phyloP scores from a whole-genome alignment of 2,797 vertebrate species.

The Sebastes wilsoni region DNA sequence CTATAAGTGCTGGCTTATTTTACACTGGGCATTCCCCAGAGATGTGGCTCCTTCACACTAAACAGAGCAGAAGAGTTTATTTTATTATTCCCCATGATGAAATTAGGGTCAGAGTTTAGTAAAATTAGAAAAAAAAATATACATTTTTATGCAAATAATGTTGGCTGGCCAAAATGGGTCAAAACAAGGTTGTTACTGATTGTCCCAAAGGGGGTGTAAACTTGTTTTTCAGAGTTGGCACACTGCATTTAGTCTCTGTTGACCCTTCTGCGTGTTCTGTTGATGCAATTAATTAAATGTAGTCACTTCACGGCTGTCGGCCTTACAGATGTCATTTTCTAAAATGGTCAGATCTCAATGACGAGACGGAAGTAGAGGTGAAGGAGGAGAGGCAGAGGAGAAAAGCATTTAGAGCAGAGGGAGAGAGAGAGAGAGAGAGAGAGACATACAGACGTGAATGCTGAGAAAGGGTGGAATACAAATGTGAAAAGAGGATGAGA shows the following conservation, averaged over 20 bases:
- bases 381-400: neutral
- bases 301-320: neutral
- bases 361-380: neutral
- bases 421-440: neutral
- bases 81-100: conserved; percentile 2
- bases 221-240: neutral
- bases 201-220: neutral
- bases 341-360: neutral
- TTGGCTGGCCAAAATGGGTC: neutral
- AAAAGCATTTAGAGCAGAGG: neutral
- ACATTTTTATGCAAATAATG: neutral
- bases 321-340: neutral
- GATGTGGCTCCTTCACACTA: neutral
- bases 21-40: neutral
- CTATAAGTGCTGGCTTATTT: neutral
- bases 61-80: neutral
- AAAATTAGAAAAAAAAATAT: conserved; percentile 8
- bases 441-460: neutral
- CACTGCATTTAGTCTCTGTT: neutral
- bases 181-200: conserved; percentile 1
- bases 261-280: neutral
- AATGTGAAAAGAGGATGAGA: neutral
- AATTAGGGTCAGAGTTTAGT: conserved; percentile 9
- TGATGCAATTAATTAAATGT: neutral
- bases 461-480: neutral